Evolutionary conservation across 2,113 vertebrate species (phyloP).

Genomic region (Cyanistes caeruleus): DNA sequence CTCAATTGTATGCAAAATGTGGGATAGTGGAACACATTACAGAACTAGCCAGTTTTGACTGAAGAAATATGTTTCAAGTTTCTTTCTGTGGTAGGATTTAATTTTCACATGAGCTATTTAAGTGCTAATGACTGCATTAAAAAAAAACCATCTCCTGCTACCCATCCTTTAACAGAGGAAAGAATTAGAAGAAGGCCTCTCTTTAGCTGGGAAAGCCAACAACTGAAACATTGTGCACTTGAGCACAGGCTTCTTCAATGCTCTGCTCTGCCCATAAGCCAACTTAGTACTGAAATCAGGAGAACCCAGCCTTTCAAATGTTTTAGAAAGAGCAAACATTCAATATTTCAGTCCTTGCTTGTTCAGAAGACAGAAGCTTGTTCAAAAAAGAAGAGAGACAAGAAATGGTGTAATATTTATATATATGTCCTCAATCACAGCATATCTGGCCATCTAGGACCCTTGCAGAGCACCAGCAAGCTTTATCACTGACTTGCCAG

Average conservation of each 20-base stretch:
- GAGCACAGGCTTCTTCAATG: not conserved
- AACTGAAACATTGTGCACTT: not conserved
- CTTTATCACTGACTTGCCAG: not conserved
- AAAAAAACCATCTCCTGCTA: not conserved
- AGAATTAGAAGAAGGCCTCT: not conserved
- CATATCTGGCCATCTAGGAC: not conserved
- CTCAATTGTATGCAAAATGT: slow-evolving; percentile 49
- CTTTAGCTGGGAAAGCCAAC: not conserved
- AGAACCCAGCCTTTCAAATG: not conserved
- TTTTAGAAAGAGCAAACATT: slow-evolving; percentile 19
- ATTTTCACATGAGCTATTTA: not conserved
- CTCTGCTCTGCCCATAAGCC: not conserved
- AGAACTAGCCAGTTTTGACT: slow-evolving; percentile 2
- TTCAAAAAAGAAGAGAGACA: slow-evolving; percentile 18
- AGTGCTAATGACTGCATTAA: not conserved
- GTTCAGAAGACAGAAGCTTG: slow-evolving; percentile 50
- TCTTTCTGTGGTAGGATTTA: not conserved
- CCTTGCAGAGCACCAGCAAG: not conserved
- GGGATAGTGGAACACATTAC: slow-evolving; percentile 8
- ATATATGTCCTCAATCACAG: slow-evolving; percentile 5
- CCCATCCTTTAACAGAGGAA: not conserved
- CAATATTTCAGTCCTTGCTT: slow-evolving; percentile 38
- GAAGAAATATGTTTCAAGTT: not conserved
- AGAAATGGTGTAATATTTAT: slow-evolving; percentile 26
- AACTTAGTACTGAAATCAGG: not conserved